phyloP scores from a whole-genome alignment of 2,113 vertebrate genomes.

The Periophthalmus modestus region DNA sequence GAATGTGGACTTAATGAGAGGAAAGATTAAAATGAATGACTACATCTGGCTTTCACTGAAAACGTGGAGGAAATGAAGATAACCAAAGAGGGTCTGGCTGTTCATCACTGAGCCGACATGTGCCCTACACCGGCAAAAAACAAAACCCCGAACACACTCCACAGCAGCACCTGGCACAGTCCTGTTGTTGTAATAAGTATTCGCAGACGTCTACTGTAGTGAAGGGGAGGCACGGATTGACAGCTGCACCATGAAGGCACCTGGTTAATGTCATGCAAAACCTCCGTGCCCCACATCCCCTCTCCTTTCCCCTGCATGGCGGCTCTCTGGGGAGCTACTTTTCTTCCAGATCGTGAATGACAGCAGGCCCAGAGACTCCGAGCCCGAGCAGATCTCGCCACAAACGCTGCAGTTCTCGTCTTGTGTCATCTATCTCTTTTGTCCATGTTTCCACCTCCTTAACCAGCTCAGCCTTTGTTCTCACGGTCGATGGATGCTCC shows the following conservation, averaged over 20 bases:
- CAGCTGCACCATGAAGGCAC: constrained; percentile 63
- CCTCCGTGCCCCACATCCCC: constrained; percentile 60
- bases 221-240: constrained; percentile 45
- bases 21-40: constrained; percentile 75
- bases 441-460: constrained; percentile 66
- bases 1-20: constrained; percentile 57
- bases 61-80: constrained; percentile 73
- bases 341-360: constrained; percentile 68
- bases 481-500: constrained; percentile 63
- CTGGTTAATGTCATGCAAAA: constrained; percentile 77
- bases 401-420: constrained; percentile 66
- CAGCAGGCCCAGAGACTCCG: constrained; percentile 66
- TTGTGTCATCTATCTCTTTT: constrained; percentile 70
- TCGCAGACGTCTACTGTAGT: constrained; percentile 30
- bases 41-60: constrained; percentile 70
- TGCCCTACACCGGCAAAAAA: constrained; percentile 59
- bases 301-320: constrained; percentile 53
- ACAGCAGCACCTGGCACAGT: no score
- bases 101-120: constrained; percentile 72
- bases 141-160: no score
- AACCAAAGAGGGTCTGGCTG: constrained; percentile 70
- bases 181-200: constrained; percentile 30
- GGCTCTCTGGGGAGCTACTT: constrained; percentile 68
- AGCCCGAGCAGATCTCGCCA: constrained; percentile 61
- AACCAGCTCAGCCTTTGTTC: constrained; percentile 67